These are phyloP conservation scores for Anthopleura xanthogrammica DNA, from an alignment of 92 coral and sea anemone genomes.

Conservation along the genomic window DNA sequence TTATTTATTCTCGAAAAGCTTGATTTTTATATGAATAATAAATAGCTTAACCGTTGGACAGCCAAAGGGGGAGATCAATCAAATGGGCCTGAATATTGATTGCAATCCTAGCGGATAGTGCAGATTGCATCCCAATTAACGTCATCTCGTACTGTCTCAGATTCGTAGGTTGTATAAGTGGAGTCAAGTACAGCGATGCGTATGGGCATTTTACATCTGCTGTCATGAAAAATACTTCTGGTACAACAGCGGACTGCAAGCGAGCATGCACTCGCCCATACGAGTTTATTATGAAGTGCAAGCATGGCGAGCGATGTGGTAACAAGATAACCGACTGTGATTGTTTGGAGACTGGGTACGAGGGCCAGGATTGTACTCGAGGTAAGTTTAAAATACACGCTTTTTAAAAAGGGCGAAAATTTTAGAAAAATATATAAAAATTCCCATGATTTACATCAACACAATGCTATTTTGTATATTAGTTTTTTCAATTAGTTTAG, in stretches of 20 bases:
- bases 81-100: neutral
- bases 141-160: neutral
- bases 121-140: neutral
- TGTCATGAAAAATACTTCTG: constrained; percentile 24
- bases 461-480: neutral
- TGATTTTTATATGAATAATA: constrained; percentile 44
- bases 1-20: constrained; percentile 43
- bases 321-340: constrained; percentile 58
- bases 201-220: constrained; percentile 37
- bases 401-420: too few species aligned
- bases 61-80: constrained; percentile 24
- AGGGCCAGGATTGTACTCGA: constrained; percentile 44
- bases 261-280: constrained; percentile 41
- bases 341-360: constrained; percentile 67
- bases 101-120: neutral
- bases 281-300: constrained; percentile 40
- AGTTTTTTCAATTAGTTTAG: neutral
- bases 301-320: constrained; percentile 46
- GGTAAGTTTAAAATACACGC: constrained; percentile 17
- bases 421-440: too few species aligned
- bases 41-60: constrained; percentile 38
- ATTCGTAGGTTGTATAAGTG: constrained; percentile 39
- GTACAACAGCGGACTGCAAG: constrained; percentile 48
- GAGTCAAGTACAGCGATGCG: constrained; percentile 37
- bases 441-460: neutral